A percentile compares a stretch with the other conserved stretches of the same genome.
These are phyloP conservation scores for Nemapogon koenigi DNA, from an alignment of 2,888 invertebrate species.

Conservation along the genomic window DNA sequence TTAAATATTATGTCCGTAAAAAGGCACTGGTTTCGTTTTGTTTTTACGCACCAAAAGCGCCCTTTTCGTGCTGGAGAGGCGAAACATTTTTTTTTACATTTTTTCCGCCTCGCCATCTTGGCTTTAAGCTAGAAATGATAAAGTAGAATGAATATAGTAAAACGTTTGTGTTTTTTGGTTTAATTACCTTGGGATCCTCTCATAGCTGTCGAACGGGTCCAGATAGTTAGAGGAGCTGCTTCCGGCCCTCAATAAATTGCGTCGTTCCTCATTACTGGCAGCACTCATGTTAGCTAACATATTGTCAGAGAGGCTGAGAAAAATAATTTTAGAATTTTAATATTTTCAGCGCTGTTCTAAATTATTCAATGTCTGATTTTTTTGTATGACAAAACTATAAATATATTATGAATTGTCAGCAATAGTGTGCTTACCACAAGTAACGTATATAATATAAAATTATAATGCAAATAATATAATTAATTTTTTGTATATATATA, in stretches of 20 bases:
- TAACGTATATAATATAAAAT: background rate
- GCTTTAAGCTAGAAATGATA: too few species aligned
- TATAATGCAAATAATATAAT: background rate
- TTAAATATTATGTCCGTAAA: too few species aligned
- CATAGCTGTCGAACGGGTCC: conserved; percentile 91
- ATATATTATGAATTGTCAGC: background rate
- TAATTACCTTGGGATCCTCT: conserved; percentile 87
- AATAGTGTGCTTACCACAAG: background rate
- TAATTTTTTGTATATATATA: background rate
- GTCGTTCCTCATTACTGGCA: too few species aligned
- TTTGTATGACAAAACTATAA: background rate
- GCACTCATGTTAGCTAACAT: too few species aligned
- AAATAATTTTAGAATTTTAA: background rate
- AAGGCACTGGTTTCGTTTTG: too few species aligned
- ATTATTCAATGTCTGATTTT: background rate
- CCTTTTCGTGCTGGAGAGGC: too few species aligned
- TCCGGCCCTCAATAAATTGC: conserved; percentile 65
- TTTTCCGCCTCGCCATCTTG: too few species aligned
- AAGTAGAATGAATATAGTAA: too few species aligned
- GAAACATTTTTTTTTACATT: too few species aligned
- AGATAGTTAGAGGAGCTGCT: conserved; percentile 89
- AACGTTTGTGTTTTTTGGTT: too few species aligned
- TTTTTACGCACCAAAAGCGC: too few species aligned
- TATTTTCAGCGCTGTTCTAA: background rate
- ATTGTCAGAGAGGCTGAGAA: too few species aligned